Conservation (phyloP, 2,888 invertebrate species). For the Eulithis testata region DNA sequence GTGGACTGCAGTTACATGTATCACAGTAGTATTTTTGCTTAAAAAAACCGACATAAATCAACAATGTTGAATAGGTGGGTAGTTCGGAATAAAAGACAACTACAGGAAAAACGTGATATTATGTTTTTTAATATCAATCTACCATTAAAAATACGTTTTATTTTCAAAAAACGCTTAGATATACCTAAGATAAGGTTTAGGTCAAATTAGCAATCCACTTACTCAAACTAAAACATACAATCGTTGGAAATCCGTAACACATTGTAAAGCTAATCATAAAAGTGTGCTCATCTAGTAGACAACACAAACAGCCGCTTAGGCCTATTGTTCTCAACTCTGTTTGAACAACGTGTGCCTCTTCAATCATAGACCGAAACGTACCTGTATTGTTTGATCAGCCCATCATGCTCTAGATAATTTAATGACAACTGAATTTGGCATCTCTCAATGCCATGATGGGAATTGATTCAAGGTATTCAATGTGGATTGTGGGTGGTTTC, state of each 20-base stretch:
- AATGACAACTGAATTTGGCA: constrained; percentile 45
- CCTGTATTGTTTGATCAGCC: constrained; percentile 57
- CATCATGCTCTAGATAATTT: constrained; percentile 53
- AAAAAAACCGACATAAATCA: no score
- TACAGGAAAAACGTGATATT: no score
- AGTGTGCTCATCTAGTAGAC: constrained; percentile 57
- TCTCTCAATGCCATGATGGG: constrained; percentile 16
- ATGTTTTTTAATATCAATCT: no score
- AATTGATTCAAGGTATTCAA: neutral
- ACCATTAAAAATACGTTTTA: no score
- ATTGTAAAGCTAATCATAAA: constrained; percentile 67
- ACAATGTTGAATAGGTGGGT: no score
- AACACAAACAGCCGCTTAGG: constrained; percentile 66
- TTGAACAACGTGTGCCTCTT: constrained; percentile 64
- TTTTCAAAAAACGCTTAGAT: no score
- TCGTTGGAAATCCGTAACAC: constrained; percentile 35
- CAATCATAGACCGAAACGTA: constrained; percentile 60
- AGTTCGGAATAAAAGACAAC: no score
- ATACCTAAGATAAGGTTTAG: neutral
- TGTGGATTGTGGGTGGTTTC: neutral
- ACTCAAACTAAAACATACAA: constrained; percentile 4
- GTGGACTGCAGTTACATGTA: neutral
- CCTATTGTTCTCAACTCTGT: constrained; percentile 71
- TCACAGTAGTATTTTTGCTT: neutral
- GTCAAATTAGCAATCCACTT: neutral